A percentile compares a stretch with the other conserved stretches of the same genome.
These are phyloP conservation scores for Lepus oiostolus DNA, from an alignment of 2,797 vertebrate genomes.

Conservation along the genomic window DNA sequence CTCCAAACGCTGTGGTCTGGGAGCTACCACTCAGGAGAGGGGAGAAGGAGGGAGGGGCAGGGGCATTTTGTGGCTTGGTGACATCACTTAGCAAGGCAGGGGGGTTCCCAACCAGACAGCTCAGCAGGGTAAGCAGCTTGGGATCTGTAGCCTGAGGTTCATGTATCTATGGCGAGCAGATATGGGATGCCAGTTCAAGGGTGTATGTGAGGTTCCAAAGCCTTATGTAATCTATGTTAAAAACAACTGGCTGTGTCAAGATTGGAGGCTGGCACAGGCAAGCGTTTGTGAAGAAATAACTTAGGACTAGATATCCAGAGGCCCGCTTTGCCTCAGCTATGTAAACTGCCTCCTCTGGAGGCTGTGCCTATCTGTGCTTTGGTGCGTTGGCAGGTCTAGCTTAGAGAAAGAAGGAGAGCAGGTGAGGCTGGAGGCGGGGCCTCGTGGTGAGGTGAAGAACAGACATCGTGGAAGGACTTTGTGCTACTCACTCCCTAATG, in stretches of 20 bases:
- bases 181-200: neutral
- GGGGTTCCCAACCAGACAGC: neutral
- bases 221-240: neutral
- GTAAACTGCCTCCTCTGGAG: neutral
- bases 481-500: neutral
- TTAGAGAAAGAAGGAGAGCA: neutral
- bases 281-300: neutral
- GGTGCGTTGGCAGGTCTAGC: neutral
- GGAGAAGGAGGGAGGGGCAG: neutral
- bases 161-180: neutral
- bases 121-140: neutral
- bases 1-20: neutral
- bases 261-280: neutral
- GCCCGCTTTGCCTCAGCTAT: neutral
- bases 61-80: neutral
- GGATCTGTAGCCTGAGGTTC: neutral
- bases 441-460: neutral
- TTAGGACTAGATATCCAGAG: no score
- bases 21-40: neutral
- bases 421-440: neutral
- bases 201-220: neutral
- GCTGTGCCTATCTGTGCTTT: fast-evolving
- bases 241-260: neutral
- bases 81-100: neutral
- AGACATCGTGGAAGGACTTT: neutral